These are phyloP conservation scores for Drosophila neonasuta DNA, from an alignment of 2,888 invertebrate species.

Conservation along the genomic window DNA sequence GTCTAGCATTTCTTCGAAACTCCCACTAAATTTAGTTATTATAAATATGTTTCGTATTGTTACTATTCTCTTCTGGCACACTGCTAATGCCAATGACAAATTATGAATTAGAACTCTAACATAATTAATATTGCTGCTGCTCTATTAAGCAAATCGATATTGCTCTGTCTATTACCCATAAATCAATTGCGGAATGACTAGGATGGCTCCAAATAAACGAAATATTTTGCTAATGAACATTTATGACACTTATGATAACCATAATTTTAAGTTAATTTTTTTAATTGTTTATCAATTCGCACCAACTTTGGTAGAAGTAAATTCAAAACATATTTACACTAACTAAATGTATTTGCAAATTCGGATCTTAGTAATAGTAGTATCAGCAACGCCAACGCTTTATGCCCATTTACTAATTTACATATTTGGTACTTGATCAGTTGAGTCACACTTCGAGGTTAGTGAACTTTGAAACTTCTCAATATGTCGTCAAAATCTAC, in stretches of 20 bases:
- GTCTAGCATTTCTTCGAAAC: not conserved
- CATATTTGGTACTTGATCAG: not conserved
- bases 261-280: not conserved
- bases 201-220: not conserved
- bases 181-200: not conserved
- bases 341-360: not conserved
- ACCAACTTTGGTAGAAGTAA: not conserved
- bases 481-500: slow-evolving; percentile 1
- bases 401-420: not conserved
- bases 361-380: not conserved
- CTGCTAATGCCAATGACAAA: not conserved
- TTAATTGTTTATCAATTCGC: not conserved
- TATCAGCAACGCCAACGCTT: not conserved
- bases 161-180: not conserved
- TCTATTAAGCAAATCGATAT: not conserved
- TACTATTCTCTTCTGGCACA: not conserved
- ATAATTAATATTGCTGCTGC: not conserved
- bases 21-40: not conserved
- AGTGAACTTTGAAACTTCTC: slow-evolving; percentile 25
- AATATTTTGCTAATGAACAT: not conserved
- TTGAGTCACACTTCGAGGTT: slow-evolving; percentile 12
- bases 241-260: not conserved
- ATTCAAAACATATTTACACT: too few relatives aligned
- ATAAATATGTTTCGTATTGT: too few relatives aligned
- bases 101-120: not conserved